phyloP scores from a whole-genome alignment of 2,113 vertebrate genomes.

The Arizona elegans region DNA sequence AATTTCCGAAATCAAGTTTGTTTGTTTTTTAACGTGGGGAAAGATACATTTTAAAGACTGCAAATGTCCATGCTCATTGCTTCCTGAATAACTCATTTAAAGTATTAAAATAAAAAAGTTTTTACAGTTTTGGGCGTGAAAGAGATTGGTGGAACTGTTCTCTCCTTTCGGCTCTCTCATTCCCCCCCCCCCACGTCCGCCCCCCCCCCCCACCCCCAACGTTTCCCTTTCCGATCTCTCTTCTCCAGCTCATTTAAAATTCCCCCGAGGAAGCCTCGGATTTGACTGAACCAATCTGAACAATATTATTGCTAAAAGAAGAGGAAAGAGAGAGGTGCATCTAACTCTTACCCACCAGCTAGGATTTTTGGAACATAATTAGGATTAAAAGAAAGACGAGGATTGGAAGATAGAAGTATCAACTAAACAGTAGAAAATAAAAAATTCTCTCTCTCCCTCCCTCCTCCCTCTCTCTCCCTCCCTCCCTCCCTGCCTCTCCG shows the following conservation, averaged over 20 bases:
- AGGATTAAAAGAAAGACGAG: constrained; percentile 44
- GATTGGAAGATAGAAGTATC: constrained; percentile 40
- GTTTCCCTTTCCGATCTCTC: neutral
- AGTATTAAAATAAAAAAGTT: neutral
- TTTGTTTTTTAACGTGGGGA: neutral
- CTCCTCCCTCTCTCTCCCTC: accelerated
- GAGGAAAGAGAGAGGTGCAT: neutral
- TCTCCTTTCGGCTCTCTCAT: constrained; percentile 11
- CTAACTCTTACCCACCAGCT: constrained; percentile 21
- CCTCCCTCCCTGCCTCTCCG: neutral
- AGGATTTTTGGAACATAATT: constrained; percentile 38
- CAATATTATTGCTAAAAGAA: neutral
- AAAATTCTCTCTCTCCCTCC: neutral
- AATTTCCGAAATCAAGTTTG: constrained; percentile 22
- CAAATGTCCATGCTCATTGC: neutral
- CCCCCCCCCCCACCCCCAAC: accelerated
- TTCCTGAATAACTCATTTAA: neutral
- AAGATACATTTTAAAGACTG: neutral
- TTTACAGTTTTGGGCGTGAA: no score
- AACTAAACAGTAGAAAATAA: constrained; percentile 47
- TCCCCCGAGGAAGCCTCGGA: neutral
- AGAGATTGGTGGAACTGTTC: constrained; percentile 1
- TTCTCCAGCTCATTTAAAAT: neutral
- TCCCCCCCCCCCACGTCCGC: neutral
- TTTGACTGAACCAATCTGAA: neutral